phyloP scores from a whole-genome alignment of 2,888 invertebrate genomes.

The Phoenoteleia sp. region DNA sequence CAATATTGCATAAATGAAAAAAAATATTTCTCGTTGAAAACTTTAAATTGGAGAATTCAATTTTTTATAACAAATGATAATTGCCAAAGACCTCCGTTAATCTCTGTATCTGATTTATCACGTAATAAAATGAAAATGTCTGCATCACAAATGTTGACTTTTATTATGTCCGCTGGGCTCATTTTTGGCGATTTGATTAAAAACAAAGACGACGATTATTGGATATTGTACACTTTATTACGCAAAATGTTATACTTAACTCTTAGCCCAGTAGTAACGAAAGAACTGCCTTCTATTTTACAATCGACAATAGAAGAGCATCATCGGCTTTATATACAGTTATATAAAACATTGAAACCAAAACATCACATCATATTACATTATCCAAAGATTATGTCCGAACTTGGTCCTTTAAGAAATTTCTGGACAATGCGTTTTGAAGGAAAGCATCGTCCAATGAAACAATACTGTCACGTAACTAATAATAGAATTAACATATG shows the following conservation, averaged over 20 bases:
- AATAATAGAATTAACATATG: conserved; percentile 36
- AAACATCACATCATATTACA: conserved; percentile 48
- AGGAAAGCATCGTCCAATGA: conserved; percentile 31
- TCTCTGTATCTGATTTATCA: conserved; percentile 30
- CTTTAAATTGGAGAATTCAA: conserved; percentile 52
- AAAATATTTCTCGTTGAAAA: conserved; percentile 46
- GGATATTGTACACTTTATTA: conserved; percentile 31
- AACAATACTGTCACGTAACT: conserved; percentile 45
- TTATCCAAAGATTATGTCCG: conserved; percentile 33
- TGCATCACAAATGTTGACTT: conserved; percentile 50
- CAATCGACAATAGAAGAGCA: conserved; percentile 5
- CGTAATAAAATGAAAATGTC: conserved; percentile 40
- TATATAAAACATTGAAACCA: conserved; percentile 38
- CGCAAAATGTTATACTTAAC: conserved; percentile 31
- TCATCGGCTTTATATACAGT: no score
- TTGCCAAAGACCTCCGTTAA: conserved; percentile 26
- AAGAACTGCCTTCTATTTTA: conserved; percentile 7
- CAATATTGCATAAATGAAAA: conserved; percentile 16
- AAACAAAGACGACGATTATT: conserved; percentile 35
- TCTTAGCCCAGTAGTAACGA: conserved; percentile 7
- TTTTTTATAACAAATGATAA: conserved; percentile 28
- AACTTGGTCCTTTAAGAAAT: conserved; percentile 37
- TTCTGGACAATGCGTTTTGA: conserved; percentile 47
- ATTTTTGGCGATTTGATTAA: conserved; percentile 45
- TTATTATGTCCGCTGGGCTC: conserved; percentile 24